Base-by-base conservation (phyloP, 2,113 vertebrate species). In the Oreochromis tanganicae region DNA sequence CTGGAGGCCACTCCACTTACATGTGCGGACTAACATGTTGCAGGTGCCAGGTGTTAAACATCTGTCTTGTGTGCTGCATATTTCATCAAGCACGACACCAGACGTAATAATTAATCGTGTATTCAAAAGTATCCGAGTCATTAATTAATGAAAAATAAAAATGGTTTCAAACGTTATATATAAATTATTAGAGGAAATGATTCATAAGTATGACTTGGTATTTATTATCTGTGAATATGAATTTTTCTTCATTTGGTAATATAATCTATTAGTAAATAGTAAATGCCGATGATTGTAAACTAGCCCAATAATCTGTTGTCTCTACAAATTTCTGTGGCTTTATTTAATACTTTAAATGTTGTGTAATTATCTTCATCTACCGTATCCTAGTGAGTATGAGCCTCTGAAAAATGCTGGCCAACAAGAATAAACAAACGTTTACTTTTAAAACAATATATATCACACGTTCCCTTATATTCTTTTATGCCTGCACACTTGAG, bases 201-300 rank as follows among this genome's bases (percentile, higher is more conserved):
- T 34, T 61, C 57, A 66, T 38, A n/a, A 61, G 19, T 6, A n/a
- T 0, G 17, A 66, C 10, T 34, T 66, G 17, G 29, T 66, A 9
- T 61, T 66, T 63, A 63, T 11, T 36, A 10, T 66, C 17, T 38
- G 6, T 68, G 6, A 38, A 38, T 38, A 38, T 38, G 1, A 68
- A 8, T 68, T 27, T 73, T 46, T 46, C 21, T 46, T 73, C 7
- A 27, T 27, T 27, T 13, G 46, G 38, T 46, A 27, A 73, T 46
- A 14, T 6, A 27, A 13, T 43, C 36, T 24, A 6, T 14, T 71
- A 24, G 6, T 71, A 71, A 71, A 43, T n/a, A 63, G 5, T 7
- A 66, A 46, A 36, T 66, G 36, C 3, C 2, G 6, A n/a, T 36
- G 16, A 36, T 38, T 68, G 10, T 38, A 68, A 41, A 0, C 3